These are phyloP conservation scores for Balearica regulorum DNA, from an alignment of 2,797 vertebrate genomes.

Conservation along the genomic window DNA sequence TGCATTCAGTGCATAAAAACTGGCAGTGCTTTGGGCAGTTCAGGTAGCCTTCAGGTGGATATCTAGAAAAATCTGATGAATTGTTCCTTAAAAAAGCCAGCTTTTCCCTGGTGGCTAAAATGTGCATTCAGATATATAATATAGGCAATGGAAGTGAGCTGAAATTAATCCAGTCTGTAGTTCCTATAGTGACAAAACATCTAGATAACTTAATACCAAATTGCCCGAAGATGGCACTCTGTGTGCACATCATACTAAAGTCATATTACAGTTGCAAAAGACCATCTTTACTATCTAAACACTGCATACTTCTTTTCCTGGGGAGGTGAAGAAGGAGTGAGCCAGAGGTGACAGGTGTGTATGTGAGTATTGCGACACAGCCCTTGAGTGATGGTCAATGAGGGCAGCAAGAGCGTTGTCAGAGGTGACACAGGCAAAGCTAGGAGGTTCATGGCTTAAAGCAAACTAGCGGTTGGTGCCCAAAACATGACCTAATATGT, in stretches of 20 bases:
- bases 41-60: not conserved
- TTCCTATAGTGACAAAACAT: not conserved
- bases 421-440: not conserved
- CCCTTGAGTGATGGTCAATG: not conserved
- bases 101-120: not conserved
- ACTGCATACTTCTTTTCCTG: not conserved
- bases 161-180: not conserved
- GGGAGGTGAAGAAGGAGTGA: not conserved
- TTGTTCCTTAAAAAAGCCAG: not conserved
- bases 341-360: not conserved
- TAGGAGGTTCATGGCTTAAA: not conserved
- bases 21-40: not conserved
- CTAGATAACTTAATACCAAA: not conserved
- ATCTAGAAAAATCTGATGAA: not conserved
- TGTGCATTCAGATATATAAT: not conserved
- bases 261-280: not conserved
- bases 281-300: not conserved
- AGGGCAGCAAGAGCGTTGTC: not conserved
- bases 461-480: not conserved
- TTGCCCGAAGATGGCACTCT: slow-evolving; percentile 44
- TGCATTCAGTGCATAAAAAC: not conserved
- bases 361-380: not conserved
- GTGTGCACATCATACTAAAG: not conserved
- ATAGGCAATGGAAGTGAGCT: not conserved
- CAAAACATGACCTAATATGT: not conserved